Evolutionary conservation across 2,797 vertebrate genomes (phyloP), one percentile per base, ranked within the genome.

Genomic region (Orientallactaga sibirica): DNA sequence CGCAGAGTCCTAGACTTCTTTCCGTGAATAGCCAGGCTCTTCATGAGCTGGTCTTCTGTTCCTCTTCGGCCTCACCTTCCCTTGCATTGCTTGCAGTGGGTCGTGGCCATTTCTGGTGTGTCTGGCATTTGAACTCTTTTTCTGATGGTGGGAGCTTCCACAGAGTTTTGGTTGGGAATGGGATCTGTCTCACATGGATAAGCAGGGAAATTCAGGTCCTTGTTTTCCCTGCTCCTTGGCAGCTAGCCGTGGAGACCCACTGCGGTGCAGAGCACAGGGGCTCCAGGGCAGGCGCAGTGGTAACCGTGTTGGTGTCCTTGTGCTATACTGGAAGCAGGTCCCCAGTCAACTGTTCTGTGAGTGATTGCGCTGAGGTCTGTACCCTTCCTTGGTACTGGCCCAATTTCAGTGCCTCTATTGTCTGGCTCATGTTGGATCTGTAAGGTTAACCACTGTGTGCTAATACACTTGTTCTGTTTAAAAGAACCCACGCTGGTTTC

Each of bases 391-490:
- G 27, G 29, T 74, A 41, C 19, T 20, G 29, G 52, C 61, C 10
- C 62, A n/a, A 29, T 52, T n/a, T 55, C 48, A 71, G 2, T 58
- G 67, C 25, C 67, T 25, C 70, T 29, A 11, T 37, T 27, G 33
- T 62, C 70, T 74, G 7, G 55, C 18, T 62, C 37, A 11, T 80
- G 16, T 90, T 96, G 37, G 55, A 75, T 83, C 71, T 88, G 66
- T 84, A 41, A 82, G 37, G 61, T 76, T 90, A 76, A 10, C 14
- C 25, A 19, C 67, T 86, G 24, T 90, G 91, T 80, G 29, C 33
- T 43, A 92, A 12, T 86, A 61, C 84, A 83, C 84, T 73, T 88
- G 92, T 86, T 84, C 58, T 85, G 55, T 80, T 88, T 91, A 83
- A 88, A 91, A 62, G 43, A 91, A 74, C n/a, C 15, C 73, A 18